These are phyloP conservation scores for Trissolcus basalis DNA, from an alignment of 1,140 invertebrate species.

Conservation along the genomic window DNA sequence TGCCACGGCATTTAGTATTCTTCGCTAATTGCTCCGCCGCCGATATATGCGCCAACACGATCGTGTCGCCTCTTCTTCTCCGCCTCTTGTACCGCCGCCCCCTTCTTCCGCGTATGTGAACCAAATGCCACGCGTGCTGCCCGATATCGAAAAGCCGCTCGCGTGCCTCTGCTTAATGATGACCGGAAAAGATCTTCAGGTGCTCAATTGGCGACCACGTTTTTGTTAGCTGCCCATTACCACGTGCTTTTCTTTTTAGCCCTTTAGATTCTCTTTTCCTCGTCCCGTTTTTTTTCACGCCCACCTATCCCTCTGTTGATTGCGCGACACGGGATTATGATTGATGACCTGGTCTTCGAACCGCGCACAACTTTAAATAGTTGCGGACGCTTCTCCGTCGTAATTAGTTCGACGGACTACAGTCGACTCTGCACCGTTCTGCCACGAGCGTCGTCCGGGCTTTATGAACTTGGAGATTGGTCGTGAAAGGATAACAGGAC, in stretches of 20 bases:
- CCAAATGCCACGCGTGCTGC: constrained; percentile 58
- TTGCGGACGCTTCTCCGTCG: not conserved
- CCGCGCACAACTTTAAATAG: not conserved
- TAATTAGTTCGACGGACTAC: not conserved
- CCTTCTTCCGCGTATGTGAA: constrained; percentile 51
- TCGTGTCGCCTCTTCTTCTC: constrained; percentile 32
- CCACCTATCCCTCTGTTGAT: constrained; percentile 4
- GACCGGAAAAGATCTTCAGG: constrained; percentile 50
- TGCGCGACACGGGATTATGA: constrained; percentile 25
- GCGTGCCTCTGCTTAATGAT: constrained; percentile 53
- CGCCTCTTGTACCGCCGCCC: constrained; percentile 27
- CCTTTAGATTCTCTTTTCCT: too few relatives aligned
- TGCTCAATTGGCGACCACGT: constrained; percentile 16
- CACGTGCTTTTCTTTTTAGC: not conserved
- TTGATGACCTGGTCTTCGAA: constrained; percentile 6
- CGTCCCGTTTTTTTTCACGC: not conserved
- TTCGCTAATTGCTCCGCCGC: constrained; percentile 46
- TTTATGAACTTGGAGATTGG: too few relatives aligned
- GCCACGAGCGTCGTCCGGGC: too few relatives aligned
- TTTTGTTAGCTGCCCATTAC: constrained; percentile 34
- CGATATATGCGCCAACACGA: constrained; percentile 46
- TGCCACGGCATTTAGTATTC: constrained; percentile 53
- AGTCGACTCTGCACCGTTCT: too few relatives aligned
- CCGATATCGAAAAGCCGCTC: constrained; percentile 43
- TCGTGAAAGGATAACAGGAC: too few relatives aligned